A percentile compares a stretch with the other conserved stretches of the same genome.
Evolutionary conservation across 37 sponge, comb jelly and placozoan genomes (phyloP).

Genomic region (Cladorhizidae sp.): DNA sequence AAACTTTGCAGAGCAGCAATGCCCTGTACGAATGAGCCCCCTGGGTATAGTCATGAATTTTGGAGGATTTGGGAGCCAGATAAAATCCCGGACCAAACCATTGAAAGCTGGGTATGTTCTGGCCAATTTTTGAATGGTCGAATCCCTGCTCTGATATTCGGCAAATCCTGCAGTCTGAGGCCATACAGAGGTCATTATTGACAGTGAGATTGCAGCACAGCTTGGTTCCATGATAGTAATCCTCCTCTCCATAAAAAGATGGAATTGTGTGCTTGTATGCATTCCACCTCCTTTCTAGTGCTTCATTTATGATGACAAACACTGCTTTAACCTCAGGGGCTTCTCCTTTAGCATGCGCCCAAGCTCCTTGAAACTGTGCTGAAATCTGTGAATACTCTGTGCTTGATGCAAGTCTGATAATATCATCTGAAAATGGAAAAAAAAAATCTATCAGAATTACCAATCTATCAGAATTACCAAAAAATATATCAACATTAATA

Average conservation of each 20-base stretch:
- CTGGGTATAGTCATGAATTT: slow-evolving; percentile 83
- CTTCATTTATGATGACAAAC: slow-evolving; percentile 1
- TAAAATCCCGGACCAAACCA: slow-evolving; percentile 85
- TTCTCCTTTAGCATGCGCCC: slow-evolving; percentile 44
- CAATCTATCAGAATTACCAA: too few species aligned
- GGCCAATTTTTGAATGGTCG: slow-evolving; percentile 17
- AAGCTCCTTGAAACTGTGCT: slow-evolving; percentile 21
- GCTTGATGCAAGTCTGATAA: slow-evolving; percentile 5
- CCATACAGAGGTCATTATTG: slow-evolving; percentile 34
- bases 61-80: slow-evolving; percentile 78
- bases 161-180: slow-evolving; percentile 64
- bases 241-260: not conserved
- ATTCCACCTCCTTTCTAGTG: not conserved
- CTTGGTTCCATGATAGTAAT: slow-evolving; percentile 79
- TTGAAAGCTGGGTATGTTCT: slow-evolving; percentile 45
- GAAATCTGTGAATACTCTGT: slow-evolving; percentile 6
- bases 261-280: not conserved
- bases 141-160: slow-evolving; percentile 63
- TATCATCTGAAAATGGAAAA: not conserved
- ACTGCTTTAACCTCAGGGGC: slow-evolving; percentile 10
- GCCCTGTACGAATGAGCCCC: slow-evolving; percentile 56
- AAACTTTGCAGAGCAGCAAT: slow-evolving; percentile 68
- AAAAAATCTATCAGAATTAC: too few species aligned
- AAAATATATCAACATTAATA: too few species aligned
- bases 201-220: slow-evolving; percentile 56